Evolutionary conservation across 2,113 vertebrate genomes (phyloP).

Genomic region (Balaeniceps rex): DNA sequence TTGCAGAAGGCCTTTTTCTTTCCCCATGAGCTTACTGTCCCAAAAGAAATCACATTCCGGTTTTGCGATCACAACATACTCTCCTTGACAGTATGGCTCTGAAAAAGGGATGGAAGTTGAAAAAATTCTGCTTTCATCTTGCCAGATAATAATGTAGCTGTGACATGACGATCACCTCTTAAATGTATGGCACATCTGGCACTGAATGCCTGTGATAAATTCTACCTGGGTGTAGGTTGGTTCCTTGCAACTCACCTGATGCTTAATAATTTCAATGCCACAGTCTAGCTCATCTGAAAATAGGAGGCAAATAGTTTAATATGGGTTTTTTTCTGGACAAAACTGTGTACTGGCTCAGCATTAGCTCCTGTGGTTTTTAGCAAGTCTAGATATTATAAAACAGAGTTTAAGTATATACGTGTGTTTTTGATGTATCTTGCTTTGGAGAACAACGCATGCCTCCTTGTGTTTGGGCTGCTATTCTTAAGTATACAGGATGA

Average conservation of each 20-base stretch:
- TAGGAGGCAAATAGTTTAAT: neutral
- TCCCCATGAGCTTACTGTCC: neutral
- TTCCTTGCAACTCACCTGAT: neutral
- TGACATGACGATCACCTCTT: neutral
- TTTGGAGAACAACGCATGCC: neutral
- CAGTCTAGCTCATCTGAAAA: neutral
- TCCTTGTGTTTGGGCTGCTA: neutral
- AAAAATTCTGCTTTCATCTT: neutral
- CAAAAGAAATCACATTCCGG: rapidly evolving
- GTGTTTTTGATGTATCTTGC: neutral
- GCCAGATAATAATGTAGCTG: neutral
- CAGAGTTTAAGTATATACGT: neutral
- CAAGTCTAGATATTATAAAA: neutral
- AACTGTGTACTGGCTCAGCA: neutral
- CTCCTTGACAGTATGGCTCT: neutral
- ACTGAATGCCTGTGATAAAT: neutral
- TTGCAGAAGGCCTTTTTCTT: neutral
- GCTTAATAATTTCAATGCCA: neutral
- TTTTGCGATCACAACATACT: neutral
- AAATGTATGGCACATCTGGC: neutral
- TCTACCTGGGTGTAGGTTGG: neutral
- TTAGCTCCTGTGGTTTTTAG: neutral
- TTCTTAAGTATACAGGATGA: neutral
- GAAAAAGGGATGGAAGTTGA: neutral
- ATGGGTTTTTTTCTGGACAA: too few relatives aligned